Percentiles rank a stretch among this genome's conserved stretches.
Conservation (phyloP, 2,888 invertebrate species). For the Sphecodes monilicornis region DNA sequence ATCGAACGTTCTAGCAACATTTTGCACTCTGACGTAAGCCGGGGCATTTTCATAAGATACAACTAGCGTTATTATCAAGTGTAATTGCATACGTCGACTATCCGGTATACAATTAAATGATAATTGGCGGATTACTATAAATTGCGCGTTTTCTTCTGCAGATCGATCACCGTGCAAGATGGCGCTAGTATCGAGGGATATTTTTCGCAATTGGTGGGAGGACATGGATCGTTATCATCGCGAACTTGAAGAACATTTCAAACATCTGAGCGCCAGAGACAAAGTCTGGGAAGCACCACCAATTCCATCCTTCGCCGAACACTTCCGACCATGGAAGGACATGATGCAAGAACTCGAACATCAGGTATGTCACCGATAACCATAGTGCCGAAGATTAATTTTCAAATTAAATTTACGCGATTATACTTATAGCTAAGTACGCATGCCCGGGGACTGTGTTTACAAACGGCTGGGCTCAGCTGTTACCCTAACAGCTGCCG, state of each 20-base stretch:
- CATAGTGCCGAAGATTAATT: background rate
- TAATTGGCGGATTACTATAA: background rate
- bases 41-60: background rate
- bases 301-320: conserved; percentile 63
- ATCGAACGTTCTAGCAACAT: background rate
- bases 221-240: conserved; percentile 89
- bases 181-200: conserved; percentile 89
- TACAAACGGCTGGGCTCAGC: background rate
- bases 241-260: conserved; percentile 93
- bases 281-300: conserved; percentile 85
- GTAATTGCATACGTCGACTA: background rate
- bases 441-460: background rate
- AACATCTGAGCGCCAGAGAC: conserved; percentile 89
- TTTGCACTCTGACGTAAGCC: background rate
- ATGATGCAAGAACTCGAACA: conserved; percentile 63
- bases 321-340: conserved; percentile 75
- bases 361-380: conserved; percentile 41
- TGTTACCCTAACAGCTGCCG: background rate
- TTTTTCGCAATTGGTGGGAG: conserved; percentile 95
- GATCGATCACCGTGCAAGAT: conserved; percentile 84
- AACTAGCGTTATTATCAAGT: background rate
- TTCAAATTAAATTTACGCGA: background rate
- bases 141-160: conserved; percentile 12
- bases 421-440: background rate
- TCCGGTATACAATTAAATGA: background rate